Base-by-base conservation (phyloP, 2,888 invertebrate genomes). In the Pseudoips prasinana region DNA sequence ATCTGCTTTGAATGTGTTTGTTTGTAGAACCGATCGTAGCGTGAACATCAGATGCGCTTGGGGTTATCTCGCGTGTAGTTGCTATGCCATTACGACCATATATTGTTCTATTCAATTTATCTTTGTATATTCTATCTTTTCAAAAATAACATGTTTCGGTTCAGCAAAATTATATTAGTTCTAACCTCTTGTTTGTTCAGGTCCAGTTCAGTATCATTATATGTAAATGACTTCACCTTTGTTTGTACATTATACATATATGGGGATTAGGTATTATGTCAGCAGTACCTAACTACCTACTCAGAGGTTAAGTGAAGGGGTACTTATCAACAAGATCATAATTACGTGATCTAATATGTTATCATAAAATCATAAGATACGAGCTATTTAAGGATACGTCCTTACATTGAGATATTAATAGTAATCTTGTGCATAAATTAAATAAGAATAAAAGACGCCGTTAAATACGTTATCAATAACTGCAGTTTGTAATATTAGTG, bases 61-160 rank as follows among this genome's bases (percentile, higher is more conserved):
- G 58, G 76, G 76, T 74, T 76, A 77, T 77, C 75, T 38, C n/a
- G 30, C 39, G 34, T 39, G 32, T 35, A 25, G 73, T 74, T 77
- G 62, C 76, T 62, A 70, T 55, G 57, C 50, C 19, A 38, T 33
- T 39, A 42, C 44, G 29, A 17, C 32, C 39, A n/a, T 39, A 34
- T 39, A 22, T 35, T 42, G 40, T 45, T 43, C 44, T 56, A 39
- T 39, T 25, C 35, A 38, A 34, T 25, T 32, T 14, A 2, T 14
- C 5, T 5, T 14, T 14, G 14, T 14, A 14, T 5, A 14, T 14
- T 14, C 5, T 3, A 14, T 14, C 14, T 3, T 14, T 2, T 14
- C 14, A 14, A 14, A 14, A 14, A 14, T 14, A 14, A 14, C 2
- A 14, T 3, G 14, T 20, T 25, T 29, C 8, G 8, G 4, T 9